Evolutionary conservation across 2,113 vertebrate genomes (phyloP).

Genomic region (Suncus etruscus): DNA sequence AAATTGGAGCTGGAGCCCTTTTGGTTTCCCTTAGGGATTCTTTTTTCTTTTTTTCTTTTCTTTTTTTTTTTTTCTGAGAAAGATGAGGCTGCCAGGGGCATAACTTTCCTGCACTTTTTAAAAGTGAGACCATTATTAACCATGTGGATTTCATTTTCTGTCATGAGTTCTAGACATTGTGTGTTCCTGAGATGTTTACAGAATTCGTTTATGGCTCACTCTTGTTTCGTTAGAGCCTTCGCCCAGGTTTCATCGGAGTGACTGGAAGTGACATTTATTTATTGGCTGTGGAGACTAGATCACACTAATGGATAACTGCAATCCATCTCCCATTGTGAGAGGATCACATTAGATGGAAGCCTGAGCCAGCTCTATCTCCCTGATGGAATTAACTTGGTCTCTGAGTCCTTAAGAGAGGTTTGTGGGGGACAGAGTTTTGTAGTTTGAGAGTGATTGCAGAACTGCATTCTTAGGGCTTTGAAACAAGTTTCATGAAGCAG

Average conservation of each 20-base stretch:
- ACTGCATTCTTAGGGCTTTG: not conserved
- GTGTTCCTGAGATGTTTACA: constrained; percentile 41
- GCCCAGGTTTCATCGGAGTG: constrained; percentile 12
- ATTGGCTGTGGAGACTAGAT: constrained; percentile 46
- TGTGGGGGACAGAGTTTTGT: not conserved
- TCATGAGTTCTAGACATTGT: constrained; percentile 39
- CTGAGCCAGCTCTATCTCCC: constrained; percentile 47
- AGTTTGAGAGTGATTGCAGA: not conserved
- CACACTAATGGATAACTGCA: constrained; percentile 44
- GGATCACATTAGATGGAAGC: not conserved
- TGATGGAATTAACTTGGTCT: constrained; percentile 30
- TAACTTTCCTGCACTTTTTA: constrained; percentile 31
- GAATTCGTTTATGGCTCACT: constrained; percentile 14
- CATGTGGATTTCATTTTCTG: constrained; percentile 62
- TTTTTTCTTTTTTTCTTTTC: not conserved
- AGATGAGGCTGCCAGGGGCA: not conserved
- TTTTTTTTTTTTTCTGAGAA: not conserved
- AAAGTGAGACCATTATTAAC: constrained; percentile 52
- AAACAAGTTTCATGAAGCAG: not conserved
- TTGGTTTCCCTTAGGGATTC: not conserved
- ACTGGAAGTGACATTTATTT: constrained; percentile 67
- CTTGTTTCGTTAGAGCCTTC: not conserved
- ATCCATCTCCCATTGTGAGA: constrained; percentile 19
- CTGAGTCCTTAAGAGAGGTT: not conserved
- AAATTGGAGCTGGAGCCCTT: constrained; percentile 46